phyloP scores from a whole-genome alignment of 2,888 invertebrate genomes.

The Periphyllus acericola region DNA sequence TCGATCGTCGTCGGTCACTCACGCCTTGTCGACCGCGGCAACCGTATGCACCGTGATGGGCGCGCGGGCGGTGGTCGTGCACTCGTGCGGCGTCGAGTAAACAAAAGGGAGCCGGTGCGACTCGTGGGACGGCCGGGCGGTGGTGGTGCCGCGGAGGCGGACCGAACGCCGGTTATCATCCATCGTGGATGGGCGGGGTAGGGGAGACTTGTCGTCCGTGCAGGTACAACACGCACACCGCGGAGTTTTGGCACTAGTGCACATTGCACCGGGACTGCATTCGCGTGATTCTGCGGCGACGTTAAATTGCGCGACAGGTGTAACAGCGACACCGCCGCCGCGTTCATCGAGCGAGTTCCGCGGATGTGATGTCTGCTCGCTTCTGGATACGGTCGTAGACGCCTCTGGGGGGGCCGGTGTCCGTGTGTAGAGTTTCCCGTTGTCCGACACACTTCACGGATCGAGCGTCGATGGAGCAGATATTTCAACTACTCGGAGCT shows the following conservation, averaged over 20 bases:
- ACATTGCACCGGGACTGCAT: too few species aligned
- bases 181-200: not conserved
- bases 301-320: not conserved
- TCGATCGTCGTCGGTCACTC: not conserved
- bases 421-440: not conserved
- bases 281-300: not conserved
- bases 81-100: not conserved
- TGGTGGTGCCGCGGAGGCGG: not conserved
- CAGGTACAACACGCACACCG: not conserved
- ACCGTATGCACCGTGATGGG: not conserved
- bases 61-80: not conserved
- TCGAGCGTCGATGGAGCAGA: not conserved
- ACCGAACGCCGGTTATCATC: not conserved
- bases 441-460: not conserved
- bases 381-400: not conserved
- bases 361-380: not conserved
- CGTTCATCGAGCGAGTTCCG: not conserved
- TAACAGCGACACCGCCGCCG: not conserved
- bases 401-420: not conserved
- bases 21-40: not conserved
- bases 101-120: constrained; percentile 28
- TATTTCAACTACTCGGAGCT: not conserved
- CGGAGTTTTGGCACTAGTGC: not conserved
- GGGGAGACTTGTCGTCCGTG: not conserved
- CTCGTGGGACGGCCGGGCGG: not conserved